A percentile compares a stretch with the other conserved stretches of the same genome.
These are phyloP conservation scores for Acrocera orbiculus DNA, from an alignment of 2,888 invertebrate species.

Conservation along the genomic window DNA sequence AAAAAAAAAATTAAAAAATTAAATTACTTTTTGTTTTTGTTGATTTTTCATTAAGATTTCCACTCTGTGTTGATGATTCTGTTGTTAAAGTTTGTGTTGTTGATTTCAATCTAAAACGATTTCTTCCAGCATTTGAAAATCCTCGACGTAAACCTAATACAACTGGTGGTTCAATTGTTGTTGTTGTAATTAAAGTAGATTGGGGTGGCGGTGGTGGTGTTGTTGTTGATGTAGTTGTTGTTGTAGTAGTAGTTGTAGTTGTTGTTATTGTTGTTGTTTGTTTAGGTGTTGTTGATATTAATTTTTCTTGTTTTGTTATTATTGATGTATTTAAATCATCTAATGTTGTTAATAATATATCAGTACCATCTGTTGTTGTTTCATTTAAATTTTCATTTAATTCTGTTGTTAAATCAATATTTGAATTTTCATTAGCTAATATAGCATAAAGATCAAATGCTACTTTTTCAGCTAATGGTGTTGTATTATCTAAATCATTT, in stretches of 20 bases:
- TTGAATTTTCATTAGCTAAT: slow-evolving; percentile 44
- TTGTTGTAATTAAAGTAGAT: slow-evolving; percentile 33
- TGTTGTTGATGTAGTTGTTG: slow-evolving; percentile 38
- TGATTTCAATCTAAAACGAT: slow-evolving; percentile 26
- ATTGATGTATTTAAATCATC: slow-evolving; percentile 21
- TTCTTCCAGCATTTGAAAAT: slow-evolving; percentile 22
- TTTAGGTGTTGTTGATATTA: slow-evolving; percentile 34
- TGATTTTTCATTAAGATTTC: no score
- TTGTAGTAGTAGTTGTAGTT: slow-evolving; percentile 37
- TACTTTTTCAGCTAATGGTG: slow-evolving; percentile 62
- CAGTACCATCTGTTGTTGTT: slow-evolving; percentile 18
- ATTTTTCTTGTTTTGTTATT: slow-evolving; percentile 32
- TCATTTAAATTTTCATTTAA: slow-evolving; percentile 21
- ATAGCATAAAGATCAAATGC: slow-evolving; percentile 70
- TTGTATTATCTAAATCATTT: slow-evolving; percentile 26
- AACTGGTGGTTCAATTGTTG: slow-evolving; percentile 24
- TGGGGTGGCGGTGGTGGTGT: slow-evolving; percentile 32
- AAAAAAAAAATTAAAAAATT: no score
- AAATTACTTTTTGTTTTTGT: slow-evolving; percentile 20
- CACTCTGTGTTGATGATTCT: slow-evolving; percentile 29
- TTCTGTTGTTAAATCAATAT: slow-evolving; percentile 33
- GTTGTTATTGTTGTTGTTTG: slow-evolving; percentile 36
- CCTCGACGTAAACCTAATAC: slow-evolving; percentile 21
- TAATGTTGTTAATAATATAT: slow-evolving; percentile 3
- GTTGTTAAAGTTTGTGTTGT: slow-evolving; percentile 33